Percentiles rank a stretch among this genome's conserved stretches.
These are phyloP conservation scores for Julus scanicus DNA, from an alignment of 2,888 invertebrate genomes.

Conservation along the genomic window DNA sequence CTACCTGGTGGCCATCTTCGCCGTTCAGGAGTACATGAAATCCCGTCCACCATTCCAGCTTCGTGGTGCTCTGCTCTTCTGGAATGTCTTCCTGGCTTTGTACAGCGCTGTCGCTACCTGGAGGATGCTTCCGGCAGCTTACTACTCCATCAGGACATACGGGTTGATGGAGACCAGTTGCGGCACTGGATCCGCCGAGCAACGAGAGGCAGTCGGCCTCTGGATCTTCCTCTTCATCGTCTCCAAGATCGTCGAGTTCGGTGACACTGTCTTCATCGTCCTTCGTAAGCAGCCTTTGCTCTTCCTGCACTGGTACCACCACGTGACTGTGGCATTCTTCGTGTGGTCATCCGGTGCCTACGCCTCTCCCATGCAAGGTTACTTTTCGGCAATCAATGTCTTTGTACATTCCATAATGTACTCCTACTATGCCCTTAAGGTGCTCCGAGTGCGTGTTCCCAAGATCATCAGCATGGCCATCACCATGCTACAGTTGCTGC, in stretches of 20 bases:
- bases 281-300: slow-evolving; percentile 83
- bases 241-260: slow-evolving; percentile 95
- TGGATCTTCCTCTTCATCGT: slow-evolving; percentile 98
- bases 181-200: slow-evolving; percentile 69
- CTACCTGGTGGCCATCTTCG: slow-evolving; percentile 15
- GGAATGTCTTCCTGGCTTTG: background rate
- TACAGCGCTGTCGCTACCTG: background rate
- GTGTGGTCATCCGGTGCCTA: background rate
- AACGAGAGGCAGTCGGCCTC: slow-evolving; percentile 92
- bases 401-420: background rate
- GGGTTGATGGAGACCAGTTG: background rate
- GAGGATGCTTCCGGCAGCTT: background rate
- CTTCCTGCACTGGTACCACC: background rate
- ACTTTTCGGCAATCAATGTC: background rate
- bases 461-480: background rate
- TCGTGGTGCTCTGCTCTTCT: background rate
- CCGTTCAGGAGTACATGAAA: background rate
- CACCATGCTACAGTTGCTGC: background rate
- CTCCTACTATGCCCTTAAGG: background rate
- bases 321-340: background rate
- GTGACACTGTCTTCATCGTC: slow-evolving; percentile 90
- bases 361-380: background rate
- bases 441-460: background rate
- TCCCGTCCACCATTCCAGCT: background rate
- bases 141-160: background rate